Percentiles rank a stretch among this genome's conserved stretches.
Conservation (phyloP, 2,888 invertebrate species). For the Polia nebulosa region DNA sequence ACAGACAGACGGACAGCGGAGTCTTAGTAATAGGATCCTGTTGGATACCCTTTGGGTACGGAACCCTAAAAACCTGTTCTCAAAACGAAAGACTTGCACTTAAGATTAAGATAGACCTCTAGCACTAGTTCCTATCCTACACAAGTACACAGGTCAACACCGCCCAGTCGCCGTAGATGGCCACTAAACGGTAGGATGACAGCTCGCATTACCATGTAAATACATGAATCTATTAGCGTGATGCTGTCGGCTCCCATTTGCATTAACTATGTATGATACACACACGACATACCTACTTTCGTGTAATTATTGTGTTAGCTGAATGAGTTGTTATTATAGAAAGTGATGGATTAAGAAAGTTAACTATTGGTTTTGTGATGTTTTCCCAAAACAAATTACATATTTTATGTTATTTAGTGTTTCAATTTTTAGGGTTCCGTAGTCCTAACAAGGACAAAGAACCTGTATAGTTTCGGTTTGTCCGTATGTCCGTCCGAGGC, state of each 20-base stretch:
- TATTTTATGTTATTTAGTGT: too few species aligned
- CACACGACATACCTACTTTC: slow-evolving; percentile 34
- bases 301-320: slow-evolving; percentile 24
- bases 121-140: too few species aligned
- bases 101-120: too few species aligned
- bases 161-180: not conserved
- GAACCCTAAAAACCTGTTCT: too few species aligned
- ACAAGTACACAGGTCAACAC: not conserved
- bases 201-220: slow-evolving; percentile 57
- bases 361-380: not conserved
- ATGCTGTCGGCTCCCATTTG: slow-evolving; percentile 50
- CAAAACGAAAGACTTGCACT: too few species aligned
- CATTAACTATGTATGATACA: slow-evolving; percentile 52
- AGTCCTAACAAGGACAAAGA: too few species aligned
- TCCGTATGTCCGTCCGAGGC: too few species aligned
- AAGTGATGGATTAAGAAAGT: not conserved
- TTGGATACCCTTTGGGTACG: too few species aligned
- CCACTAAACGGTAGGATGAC: slow-evolving; percentile 30
- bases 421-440: too few species aligned
- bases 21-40: too few species aligned
- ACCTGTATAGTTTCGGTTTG: too few species aligned
- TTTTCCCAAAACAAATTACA: not conserved
- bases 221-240: slow-evolving; percentile 51
- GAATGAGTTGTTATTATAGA: not conserved
- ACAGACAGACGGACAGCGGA: too few species aligned